Evolutionary conservation across 2,797 vertebrate species (phyloP), one percentile per base, ranked within the genome.

Genomic region (Pantherophis alleghaniensis): DNA sequence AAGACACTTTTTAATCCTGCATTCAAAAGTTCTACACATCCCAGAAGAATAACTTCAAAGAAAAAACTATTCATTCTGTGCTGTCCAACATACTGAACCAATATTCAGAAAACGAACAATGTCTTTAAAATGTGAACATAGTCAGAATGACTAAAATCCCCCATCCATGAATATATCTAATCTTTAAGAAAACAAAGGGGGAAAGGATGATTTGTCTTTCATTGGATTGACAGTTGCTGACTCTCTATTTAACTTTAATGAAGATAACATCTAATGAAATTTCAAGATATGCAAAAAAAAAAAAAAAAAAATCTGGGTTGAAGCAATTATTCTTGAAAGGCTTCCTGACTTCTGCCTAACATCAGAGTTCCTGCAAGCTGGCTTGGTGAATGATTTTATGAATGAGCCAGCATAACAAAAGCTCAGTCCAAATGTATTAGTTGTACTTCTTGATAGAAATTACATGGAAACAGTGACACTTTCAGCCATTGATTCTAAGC

Each of bases 181-280:
- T 60, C 47, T 66, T 91, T 86, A 86, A 87, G 63, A 63, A 55
- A 66, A 51, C 1, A 37, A 86, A 86, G 1, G 91, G 93, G 3
- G 2, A 18, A 3, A 2, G 14, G 10, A 83, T 57, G 74, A 1
- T 7, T 93, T 88, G 91, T 88, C 16, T 91, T 86, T 24, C 86
- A 28, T 5, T 55, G 22, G 86, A 5, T 63, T 69, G 74, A 90
- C 24, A 28, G 24, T 5, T 89, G 57, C 59, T 0, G 0, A 59
- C n/a, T 28, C 0, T 87, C 28, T 60, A 89, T 69, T 13, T 16
- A 87, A 20, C 0, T 91, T 60, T 69, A 95, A 90, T 91, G 92
- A 93, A 86, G 66, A 16, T 88, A 2, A 2, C 87, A 51, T 86
- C 28, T 95, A 94, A 92, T 57, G 74, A 96, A 94, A 94, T 11